These are phyloP conservation scores for Colinus virginianus DNA, from an alignment of 2,113 vertebrate species.

Conservation along the genomic window DNA sequence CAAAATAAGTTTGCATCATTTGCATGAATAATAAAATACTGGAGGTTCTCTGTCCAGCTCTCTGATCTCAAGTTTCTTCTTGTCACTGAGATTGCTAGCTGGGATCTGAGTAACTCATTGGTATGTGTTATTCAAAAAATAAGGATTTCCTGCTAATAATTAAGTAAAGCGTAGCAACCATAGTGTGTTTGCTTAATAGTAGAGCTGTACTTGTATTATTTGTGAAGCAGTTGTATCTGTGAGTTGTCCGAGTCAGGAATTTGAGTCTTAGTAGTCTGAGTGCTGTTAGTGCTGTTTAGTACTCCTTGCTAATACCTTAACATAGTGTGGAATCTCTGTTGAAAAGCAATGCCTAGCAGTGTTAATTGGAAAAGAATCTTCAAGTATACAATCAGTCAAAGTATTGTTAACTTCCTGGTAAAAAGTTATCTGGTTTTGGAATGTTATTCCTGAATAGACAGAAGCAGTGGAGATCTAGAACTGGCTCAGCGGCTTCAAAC, in stretches of 20 bases:
- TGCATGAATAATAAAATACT: background rate
- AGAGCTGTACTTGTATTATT: background rate
- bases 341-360: background rate
- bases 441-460: conserved; percentile 34
- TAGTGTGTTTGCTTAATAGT: background rate
- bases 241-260: background rate
- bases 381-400: background rate
- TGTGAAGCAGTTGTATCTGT: background rate
- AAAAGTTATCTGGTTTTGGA: background rate
- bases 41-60: background rate
- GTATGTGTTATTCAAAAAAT: background rate
- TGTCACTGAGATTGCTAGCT: background rate
- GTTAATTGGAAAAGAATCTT: background rate
- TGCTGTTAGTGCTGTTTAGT: background rate
- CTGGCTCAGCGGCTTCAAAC: conserved; percentile 86
- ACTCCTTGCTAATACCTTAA: background rate
- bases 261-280: background rate
- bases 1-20: background rate
- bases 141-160: background rate
- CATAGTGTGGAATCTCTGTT: background rate
- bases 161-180: background rate
- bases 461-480: conserved; percentile 75
- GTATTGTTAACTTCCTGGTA: background rate
- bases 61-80: background rate
- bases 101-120: background rate